A percentile compares a stretch with the other conserved stretches of the same genome.
phyloP scores from a whole-genome alignment of 1,140 invertebrate species.

The Stegodyphus dumicola region DNA sequence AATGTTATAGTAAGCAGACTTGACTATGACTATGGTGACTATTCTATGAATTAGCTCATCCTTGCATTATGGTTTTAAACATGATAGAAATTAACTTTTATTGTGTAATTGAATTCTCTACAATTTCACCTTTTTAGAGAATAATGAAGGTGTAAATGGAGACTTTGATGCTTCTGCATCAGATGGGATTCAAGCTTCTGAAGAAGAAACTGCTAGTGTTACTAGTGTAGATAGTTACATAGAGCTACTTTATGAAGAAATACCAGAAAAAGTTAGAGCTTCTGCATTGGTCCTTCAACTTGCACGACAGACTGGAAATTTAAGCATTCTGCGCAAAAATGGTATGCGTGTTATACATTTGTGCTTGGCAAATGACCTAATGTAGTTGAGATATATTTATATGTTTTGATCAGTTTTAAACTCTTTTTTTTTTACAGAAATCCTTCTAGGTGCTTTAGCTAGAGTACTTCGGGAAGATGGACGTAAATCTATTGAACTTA shows the following conservation, averaged over 20 bases:
- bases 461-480: conserved; percentile 96
- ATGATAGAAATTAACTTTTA: too few relatives aligned
- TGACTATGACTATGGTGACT: too few relatives aligned
- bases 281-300: conserved; percentile 91
- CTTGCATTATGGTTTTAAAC: too few relatives aligned
- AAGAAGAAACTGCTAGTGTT: conserved; percentile 78
- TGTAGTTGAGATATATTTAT: neutral
- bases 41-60: too few relatives aligned
- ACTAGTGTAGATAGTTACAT: conserved; percentile 87
- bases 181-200: conserved; percentile 59
- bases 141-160: conserved; percentile 20
- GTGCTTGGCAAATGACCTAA: too few relatives aligned
- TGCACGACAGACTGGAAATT: conserved; percentile 91
- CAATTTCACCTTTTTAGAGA: conserved; percentile 3
- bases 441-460: conserved; percentile 92
- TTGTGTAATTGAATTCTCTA: neutral
- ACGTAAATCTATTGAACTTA: conserved; percentile 94
- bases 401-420: conserved; percentile 5
- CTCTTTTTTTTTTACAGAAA: conserved; percentile 75
- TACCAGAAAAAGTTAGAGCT: conserved; percentile 91
- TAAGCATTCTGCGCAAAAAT: conserved; percentile 91
- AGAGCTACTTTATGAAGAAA: conserved; percentile 95
- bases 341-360: conserved; percentile 11
- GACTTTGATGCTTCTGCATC: conserved; percentile 4
- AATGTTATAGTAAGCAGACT: too few relatives aligned